Evolutionary conservation across 2,797 vertebrate genomes (phyloP).

Genomic region (Pogonophryne albipinna): DNA sequence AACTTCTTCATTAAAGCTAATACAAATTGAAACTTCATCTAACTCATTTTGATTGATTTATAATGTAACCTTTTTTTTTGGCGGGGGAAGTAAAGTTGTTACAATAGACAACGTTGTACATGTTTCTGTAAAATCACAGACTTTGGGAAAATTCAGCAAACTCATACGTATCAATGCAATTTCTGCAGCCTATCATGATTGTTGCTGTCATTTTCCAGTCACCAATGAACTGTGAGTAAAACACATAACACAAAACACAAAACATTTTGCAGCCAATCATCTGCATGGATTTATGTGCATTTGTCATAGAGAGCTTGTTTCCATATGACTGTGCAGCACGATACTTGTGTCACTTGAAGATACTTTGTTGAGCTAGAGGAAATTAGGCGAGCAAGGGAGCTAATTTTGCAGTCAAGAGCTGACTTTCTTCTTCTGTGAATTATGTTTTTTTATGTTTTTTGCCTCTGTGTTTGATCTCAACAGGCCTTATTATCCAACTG

Average conservation of each 20-base stretch:
- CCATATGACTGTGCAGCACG: not conserved
- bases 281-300: slow-evolving; percentile 30
- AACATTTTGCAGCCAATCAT: slow-evolving; percentile 35
- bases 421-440: slow-evolving; percentile 37
- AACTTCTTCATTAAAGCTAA: slow-evolving; percentile 8
- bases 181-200: slow-evolving; percentile 3
- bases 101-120: not conserved
- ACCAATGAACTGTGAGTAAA: slow-evolving; percentile 16
- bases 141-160: not conserved
- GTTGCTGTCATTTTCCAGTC: not conserved
- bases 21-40: not conserved
- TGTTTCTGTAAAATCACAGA: slow-evolving; percentile 1
- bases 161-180: not conserved
- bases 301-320: slow-evolving; percentile 49
- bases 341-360: slow-evolving; percentile 38
- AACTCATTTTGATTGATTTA: slow-evolving; percentile 3
- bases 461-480: slow-evolving; percentile 59
- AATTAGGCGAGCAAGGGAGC: slow-evolving; percentile 29
- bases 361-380: slow-evolving; percentile 25
- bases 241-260: too few species aligned
- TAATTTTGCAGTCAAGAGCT: slow-evolving; percentile 51
- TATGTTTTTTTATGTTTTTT: slow-evolving; percentile 47
- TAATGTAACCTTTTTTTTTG: not conserved
- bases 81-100: not conserved
- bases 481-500: slow-evolving; percentile 47